Percentiles rank a stretch among this genome's conserved stretches.
Conservation (phyloP, 2,888 invertebrate species). For the Stenurella melanura region DNA sequence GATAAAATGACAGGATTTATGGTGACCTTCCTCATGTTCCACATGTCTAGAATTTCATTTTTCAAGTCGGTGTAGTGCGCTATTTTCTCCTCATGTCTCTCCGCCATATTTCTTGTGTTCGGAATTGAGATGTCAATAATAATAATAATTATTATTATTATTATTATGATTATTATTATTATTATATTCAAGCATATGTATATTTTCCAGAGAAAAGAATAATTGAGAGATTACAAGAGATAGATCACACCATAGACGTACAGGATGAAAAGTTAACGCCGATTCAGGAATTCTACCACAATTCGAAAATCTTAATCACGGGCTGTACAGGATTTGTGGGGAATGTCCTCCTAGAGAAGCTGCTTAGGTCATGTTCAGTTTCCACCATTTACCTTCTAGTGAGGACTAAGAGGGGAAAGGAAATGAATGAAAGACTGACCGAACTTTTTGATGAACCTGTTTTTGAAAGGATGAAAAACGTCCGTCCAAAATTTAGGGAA, state of each 20-base stretch:
- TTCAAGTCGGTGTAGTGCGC: no score
- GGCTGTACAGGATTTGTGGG: conserved; percentile 70
- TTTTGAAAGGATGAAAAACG: conserved; percentile 66
- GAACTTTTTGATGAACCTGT: conserved; percentile 77
- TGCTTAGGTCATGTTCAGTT: conserved; percentile 60
- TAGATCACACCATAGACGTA: conserved; percentile 3
- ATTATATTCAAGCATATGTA: neutral
- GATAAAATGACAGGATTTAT: no score
- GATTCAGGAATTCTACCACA: conserved; percentile 57
- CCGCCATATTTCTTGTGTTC: no score
- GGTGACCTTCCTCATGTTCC: no score
- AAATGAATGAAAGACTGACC: conserved; percentile 65
- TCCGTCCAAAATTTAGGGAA: conserved; percentile 74
- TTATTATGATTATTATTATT: no score
- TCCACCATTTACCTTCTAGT: conserved; percentile 63
- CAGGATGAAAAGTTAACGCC: conserved; percentile 14
- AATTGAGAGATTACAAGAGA: neutral
- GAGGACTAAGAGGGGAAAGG: conserved; percentile 63
- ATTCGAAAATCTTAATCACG: conserved; percentile 64
- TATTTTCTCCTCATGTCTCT: no score
- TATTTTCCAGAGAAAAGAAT: conserved; percentile 3
- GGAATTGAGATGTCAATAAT: no score
- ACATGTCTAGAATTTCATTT: no score
- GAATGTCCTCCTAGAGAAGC: conserved; percentile 61
- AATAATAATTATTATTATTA: no score